Evolutionary conservation across 1,140 invertebrate species (phyloP).

Genomic region (Stenopsyche tienmushanensis): DNA sequence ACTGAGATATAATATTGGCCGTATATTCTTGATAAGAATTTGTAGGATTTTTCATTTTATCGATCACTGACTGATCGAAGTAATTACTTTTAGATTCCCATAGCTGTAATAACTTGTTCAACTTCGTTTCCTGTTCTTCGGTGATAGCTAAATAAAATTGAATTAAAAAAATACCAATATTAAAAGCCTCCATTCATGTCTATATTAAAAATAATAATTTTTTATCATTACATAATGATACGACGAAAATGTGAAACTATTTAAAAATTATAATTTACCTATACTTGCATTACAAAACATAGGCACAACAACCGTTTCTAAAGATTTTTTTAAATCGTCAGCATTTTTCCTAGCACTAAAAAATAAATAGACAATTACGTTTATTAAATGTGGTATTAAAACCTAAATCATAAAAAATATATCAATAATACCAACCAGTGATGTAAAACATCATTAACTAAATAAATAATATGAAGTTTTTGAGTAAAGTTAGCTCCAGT

Average conservation of each 20-base stretch:
- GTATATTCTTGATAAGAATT: conserved; percentile 83
- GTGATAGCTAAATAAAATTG: conserved; percentile 66
- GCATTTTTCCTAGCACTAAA: conserved; percentile 91
- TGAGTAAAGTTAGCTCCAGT: conserved; percentile 79
- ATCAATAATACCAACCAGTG: conserved; percentile 80
- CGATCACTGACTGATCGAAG: conserved; percentile 81
- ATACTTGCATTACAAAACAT: conserved; percentile 93
- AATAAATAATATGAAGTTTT: conserved; percentile 95
- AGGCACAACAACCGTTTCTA: conserved; percentile 92
- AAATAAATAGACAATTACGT: conserved; percentile 40
- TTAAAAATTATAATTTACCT: conserved; percentile 54
- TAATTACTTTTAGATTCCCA: conserved; percentile 98
- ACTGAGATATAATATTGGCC: conserved; percentile 74
- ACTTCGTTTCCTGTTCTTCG: conserved; percentile 85
- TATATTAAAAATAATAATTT: background rate
- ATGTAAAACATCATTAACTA: conserved; percentile 96
- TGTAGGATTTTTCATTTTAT: conserved; percentile 77
- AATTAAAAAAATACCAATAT: background rate
- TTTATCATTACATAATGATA: background rate
- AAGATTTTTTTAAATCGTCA: conserved; percentile 84
- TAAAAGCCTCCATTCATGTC: too few species aligned
- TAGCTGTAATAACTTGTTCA: conserved; percentile 87
- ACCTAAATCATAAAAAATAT: background rate
- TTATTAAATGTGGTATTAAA: background rate
- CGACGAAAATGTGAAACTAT: background rate